Conservation (phyloP, 1,140 invertebrate genomes). For the Choristoneura fumiferana region DNA sequence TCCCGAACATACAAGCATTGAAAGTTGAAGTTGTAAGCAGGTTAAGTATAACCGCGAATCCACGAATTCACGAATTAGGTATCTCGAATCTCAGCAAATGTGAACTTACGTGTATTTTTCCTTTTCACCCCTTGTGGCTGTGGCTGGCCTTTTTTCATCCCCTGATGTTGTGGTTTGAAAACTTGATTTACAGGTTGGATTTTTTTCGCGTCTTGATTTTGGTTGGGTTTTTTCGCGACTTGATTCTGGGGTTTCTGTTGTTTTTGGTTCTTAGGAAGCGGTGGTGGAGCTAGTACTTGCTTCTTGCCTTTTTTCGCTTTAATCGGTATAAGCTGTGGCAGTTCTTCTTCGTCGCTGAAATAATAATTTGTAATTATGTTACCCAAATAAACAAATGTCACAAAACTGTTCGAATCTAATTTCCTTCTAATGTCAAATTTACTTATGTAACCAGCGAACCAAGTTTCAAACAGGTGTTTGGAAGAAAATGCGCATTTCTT, state of each 20-base stretch:
- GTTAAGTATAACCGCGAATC: no score
- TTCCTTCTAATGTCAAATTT: no score
- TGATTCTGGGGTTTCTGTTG: not conserved
- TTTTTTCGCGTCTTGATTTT: not conserved
- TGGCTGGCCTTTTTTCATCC: not conserved
- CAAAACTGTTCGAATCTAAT: no score
- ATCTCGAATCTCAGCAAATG: no score
- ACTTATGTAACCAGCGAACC: no score
- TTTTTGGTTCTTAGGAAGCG: not conserved
- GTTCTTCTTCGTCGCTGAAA: not conserved
- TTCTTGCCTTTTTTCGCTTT: constrained; percentile 5
- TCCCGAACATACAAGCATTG: no score
- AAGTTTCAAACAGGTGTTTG: no score
- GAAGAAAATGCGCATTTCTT: no score
- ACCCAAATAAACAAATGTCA: no score
- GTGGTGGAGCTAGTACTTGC: not conserved
- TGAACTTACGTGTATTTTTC: not conserved
- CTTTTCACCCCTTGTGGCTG: not conserved
- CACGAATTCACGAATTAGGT: no score
- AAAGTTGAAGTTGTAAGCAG: no score
- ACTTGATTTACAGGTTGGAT: not conserved
- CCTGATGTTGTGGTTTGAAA: not conserved
- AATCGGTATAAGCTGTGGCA: not conserved
- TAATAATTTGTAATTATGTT: not conserved
- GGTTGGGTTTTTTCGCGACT: not conserved